phyloP scores from a whole-genome alignment of 2,113 vertebrate species.

The Austrofundulus limnaeus region DNA sequence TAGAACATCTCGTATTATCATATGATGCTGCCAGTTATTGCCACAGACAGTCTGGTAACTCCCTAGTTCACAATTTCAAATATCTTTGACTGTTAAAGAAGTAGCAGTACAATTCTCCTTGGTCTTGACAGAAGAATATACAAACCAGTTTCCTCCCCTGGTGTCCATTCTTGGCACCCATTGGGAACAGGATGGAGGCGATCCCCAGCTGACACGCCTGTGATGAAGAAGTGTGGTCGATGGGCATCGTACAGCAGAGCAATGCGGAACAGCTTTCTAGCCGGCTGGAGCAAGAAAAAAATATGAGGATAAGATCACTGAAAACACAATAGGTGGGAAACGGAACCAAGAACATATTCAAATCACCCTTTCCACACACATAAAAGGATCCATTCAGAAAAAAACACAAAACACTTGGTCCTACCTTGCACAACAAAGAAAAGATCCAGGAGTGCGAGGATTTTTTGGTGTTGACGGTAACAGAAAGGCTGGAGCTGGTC shows the following conservation, averaged over 20 bases:
- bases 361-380: not conserved
- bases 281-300: conserved; percentile 79
- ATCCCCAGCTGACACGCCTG: conserved; percentile 90
- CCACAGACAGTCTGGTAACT: too few species aligned
- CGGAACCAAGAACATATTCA: not conserved
- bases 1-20: too few species aligned
- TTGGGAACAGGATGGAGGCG: conserved; percentile 87
- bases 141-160: conserved; percentile 75
- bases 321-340: not conserved
- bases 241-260: conserved; percentile 97
- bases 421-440: conserved; percentile 96
- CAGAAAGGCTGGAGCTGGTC: conserved; percentile 88
- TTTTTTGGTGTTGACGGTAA: conserved; percentile 95
- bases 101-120: not conserved
- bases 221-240: conserved; percentile 95
- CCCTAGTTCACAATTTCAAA: not conserved
- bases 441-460: conserved; percentile 96
- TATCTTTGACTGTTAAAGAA: not conserved
- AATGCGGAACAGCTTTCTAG: conserved; percentile 90
- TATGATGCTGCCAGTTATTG: too few species aligned
- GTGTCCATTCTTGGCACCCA: conserved; percentile 94
- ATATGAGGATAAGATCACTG: not conserved
- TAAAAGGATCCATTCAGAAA: conserved; percentile 6
- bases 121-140: not conserved
- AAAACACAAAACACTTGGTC: not conserved